Conservation (phyloP, 1,140 invertebrate species). For the Phthorimaea operculella region DNA sequence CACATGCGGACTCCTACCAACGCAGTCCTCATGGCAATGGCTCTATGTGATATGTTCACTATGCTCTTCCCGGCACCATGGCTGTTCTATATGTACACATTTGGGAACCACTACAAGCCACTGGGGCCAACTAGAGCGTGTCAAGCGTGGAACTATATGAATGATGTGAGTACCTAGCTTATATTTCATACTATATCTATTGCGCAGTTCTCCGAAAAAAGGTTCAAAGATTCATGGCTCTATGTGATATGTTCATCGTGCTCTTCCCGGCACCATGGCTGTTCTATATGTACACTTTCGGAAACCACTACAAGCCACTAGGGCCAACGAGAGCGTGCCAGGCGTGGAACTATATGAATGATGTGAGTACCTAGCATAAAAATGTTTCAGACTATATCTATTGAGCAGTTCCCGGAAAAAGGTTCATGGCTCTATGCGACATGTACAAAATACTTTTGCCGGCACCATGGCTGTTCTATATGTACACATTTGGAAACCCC, state of each 20-base stretch:
- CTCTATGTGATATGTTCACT: conserved; percentile 92
- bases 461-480: conserved; percentile 88
- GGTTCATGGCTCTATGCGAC: conserved; percentile 96
- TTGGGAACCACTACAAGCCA: conserved; percentile 85
- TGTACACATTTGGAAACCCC: conserved; percentile 89
- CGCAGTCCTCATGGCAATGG: conserved; percentile 88
- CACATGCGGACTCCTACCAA: conserved; percentile 90
- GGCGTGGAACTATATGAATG: conserved; percentile 82
- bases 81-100: conserved; percentile 90
- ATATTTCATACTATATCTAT: too few species aligned
- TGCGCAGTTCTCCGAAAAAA: too few species aligned
- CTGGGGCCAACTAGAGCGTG: conserved; percentile 79
- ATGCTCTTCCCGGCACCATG: conserved; percentile 88
- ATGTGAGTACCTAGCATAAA: too few species aligned
- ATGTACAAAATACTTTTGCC: conserved; percentile 92
- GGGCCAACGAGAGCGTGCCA: conserved; percentile 80
- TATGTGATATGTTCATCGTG: conserved; percentile 93
- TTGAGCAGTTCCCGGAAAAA: too few species aligned
- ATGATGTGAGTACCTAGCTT: conserved; percentile 71
- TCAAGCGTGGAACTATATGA: conserved; percentile 82
- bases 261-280: conserved; percentile 88
- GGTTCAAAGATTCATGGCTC: too few species aligned
- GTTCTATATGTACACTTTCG: conserved; percentile 91
- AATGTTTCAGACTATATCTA: too few species aligned
- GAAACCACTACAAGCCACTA: conserved; percentile 83